Evolutionary conservation across 1,140 invertebrate genomes (phyloP).

Genomic region (Zaprionus tsacasi): DNA sequence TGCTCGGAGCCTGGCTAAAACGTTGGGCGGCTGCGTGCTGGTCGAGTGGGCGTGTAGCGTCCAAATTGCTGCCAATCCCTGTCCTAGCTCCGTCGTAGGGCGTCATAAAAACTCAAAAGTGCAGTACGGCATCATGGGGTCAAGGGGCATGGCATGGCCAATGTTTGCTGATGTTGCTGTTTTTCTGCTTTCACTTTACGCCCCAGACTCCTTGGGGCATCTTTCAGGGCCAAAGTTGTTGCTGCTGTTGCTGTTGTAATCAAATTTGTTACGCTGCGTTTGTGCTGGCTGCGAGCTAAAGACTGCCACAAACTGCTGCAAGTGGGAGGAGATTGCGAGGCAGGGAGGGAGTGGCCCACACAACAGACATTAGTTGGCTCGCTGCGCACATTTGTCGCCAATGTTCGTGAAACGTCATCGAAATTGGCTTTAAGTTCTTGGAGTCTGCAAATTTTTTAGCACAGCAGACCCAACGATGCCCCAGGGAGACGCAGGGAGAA

Average conservation of each 20-base stretch:
- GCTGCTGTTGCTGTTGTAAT: constrained; percentile 64
- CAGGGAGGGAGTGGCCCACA: neutral
- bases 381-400: constrained; percentile 72
- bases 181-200: constrained; percentile 15
- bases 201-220: constrained; percentile 54
- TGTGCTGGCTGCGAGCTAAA: constrained; percentile 12
- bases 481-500: constrained; percentile 15
- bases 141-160: constrained; percentile 1
- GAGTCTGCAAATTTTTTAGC: neutral
- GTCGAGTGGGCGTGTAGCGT: neutral
- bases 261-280: constrained; percentile 77
- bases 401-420: constrained; percentile 24
- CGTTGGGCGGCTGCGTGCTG: constrained; percentile 20
- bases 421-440: constrained; percentile 50
- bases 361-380: constrained; percentile 45
- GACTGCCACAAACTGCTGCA: constrained; percentile 36
- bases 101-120: constrained; percentile 57
- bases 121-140: constrained; percentile 36
- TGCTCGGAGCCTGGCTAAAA: constrained; percentile 18
- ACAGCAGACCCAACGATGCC: constrained; percentile 27
- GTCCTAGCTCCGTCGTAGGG: constrained; percentile 33
- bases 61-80: constrained; percentile 18
- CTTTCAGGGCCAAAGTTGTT: constrained; percentile 31
- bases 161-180: constrained; percentile 67
- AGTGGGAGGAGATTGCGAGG: neutral